A percentile compares a stretch with the other conserved stretches of the same genome.
These are phyloP conservation scores for Riparia riparia DNA, from an alignment of 2,113 vertebrate species.

Conservation along the genomic window DNA sequence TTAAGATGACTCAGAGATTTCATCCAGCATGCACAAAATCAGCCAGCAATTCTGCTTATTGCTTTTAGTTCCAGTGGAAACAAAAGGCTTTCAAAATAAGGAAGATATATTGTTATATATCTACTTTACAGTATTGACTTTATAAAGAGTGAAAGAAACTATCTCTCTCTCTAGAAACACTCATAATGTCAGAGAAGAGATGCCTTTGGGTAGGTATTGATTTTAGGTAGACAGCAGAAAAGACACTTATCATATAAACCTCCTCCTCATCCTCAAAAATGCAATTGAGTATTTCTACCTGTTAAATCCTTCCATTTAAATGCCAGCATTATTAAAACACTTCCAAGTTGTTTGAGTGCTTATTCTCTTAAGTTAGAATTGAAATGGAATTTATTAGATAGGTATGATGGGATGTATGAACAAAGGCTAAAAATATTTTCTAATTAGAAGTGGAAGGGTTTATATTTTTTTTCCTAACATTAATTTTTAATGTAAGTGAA, in stretches of 20 bases:
- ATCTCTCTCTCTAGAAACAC: background rate
- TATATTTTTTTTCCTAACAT: background rate
- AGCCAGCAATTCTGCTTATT: background rate
- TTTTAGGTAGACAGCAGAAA: background rate
- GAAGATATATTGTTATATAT: background rate
- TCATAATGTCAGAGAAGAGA: background rate
- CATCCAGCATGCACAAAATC: background rate
- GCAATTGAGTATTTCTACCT: background rate
- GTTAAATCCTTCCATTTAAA: background rate
- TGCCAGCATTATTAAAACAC: background rate
- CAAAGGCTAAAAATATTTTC: background rate
- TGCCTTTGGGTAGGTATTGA: background rate
- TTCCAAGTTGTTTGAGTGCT: background rate
- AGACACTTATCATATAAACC: background rate
- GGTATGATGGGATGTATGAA: rapidly evolving
- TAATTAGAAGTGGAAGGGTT: background rate
- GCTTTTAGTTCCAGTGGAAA: background rate
- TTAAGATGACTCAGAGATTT: background rate
- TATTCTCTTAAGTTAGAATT: background rate
- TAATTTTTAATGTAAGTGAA: background rate
- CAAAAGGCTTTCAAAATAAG: background rate
- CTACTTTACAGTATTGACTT: background rate
- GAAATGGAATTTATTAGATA: background rate
- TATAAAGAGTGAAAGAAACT: background rate
- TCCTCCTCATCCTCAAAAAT: background rate